phyloP scores from a whole-genome alignment of 2,888 invertebrate genomes.

The Lucinisca nassula region DNA sequence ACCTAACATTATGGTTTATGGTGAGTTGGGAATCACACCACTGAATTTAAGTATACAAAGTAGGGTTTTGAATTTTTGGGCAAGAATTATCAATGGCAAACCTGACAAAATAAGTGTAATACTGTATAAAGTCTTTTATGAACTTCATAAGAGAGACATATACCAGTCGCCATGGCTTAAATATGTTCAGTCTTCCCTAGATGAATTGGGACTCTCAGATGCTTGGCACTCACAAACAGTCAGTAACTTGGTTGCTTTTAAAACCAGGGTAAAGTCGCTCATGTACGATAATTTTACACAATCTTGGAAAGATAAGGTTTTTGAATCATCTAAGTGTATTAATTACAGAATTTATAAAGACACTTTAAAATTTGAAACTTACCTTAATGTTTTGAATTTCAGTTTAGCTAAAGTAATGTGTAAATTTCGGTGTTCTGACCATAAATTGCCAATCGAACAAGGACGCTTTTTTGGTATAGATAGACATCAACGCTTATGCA shows the following conservation, averaged over 20 bases:
- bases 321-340: background rate
- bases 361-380: background rate
- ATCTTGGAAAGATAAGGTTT: background rate
- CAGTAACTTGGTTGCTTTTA: background rate
- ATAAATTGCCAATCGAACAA: background rate
- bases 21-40: background rate
- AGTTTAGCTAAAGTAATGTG: background rate
- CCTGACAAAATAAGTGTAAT: background rate
- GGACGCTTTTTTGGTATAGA: background rate
- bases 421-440: background rate
- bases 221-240: conserved; percentile 10
- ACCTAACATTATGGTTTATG: conserved; percentile 23
- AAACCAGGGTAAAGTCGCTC: background rate
- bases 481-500: background rate
- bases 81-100: background rate
- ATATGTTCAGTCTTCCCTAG: background rate
- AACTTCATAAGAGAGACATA: background rate
- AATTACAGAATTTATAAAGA: background rate
- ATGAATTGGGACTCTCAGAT: background rate
- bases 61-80: conserved; percentile 9
- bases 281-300: background rate
- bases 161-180: background rate
- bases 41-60: background rate
- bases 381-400: background rate
- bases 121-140: background rate